Percentiles rank a stretch among this genome's conserved stretches.
These are phyloP conservation scores for Oreortyx pictus DNA, from an alignment of 2,797 vertebrate genomes.

Conservation along the genomic window DNA sequence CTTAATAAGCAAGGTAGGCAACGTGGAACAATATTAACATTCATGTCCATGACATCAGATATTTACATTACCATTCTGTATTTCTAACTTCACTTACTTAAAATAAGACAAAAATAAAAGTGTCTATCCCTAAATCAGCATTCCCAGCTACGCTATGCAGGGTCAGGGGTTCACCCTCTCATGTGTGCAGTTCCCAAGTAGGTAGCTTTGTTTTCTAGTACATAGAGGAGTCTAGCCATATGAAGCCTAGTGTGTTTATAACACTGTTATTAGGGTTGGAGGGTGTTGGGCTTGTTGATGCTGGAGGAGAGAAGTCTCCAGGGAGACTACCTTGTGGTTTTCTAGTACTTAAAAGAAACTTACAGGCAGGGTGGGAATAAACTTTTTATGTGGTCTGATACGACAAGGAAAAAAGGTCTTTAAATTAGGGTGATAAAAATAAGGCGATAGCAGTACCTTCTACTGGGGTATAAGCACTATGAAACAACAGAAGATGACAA, in stretches of 20 bases:
- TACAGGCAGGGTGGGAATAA: too few species aligned
- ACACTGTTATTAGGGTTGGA: neutral
- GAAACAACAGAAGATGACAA: too few species aligned
- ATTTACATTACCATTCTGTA: neutral
- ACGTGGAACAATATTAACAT: rapidly evolving
- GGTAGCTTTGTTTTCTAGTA: neutral
- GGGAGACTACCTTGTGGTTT: too few species aligned
- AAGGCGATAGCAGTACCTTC: too few species aligned
- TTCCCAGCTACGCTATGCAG: neutral
- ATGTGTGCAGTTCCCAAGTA: neutral
- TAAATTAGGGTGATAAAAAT: too few species aligned
- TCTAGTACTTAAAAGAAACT: too few species aligned
- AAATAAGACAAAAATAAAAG: neutral
- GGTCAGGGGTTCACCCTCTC: neutral
- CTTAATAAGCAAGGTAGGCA: neutral
- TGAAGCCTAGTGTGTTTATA: neutral
- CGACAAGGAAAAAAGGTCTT: too few species aligned
- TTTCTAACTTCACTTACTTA: neutral
- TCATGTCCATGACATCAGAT: neutral
- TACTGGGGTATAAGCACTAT: too few species aligned
- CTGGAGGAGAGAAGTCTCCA: too few species aligned
- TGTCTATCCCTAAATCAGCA: neutral
- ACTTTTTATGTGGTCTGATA: too few species aligned
- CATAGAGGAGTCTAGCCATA: neutral
- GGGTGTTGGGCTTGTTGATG: too few species aligned